Evolutionary conservation across 2,888 invertebrate genomes (phyloP).

Genomic region (Tetragnatha montana): DNA sequence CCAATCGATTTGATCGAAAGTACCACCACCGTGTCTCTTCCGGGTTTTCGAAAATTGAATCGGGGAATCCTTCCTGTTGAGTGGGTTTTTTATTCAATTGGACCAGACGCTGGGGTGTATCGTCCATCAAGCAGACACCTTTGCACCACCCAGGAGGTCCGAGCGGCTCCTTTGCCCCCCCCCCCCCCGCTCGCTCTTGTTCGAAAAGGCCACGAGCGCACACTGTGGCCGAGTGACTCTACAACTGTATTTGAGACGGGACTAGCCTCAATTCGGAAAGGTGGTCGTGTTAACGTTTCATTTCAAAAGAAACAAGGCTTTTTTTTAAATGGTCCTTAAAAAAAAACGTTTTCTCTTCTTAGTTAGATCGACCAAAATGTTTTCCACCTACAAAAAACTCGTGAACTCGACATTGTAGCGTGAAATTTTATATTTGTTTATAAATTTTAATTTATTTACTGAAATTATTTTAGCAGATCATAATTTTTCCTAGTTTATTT

Average conservation of each 20-base stretch:
- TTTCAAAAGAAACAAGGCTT: too few species aligned
- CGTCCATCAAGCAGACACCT: conserved; percentile 19
- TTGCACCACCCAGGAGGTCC: conserved; percentile 20
- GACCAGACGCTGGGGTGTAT: not conserved
- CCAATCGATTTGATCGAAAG: not conserved
- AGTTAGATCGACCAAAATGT: too few species aligned
- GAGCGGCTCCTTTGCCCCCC: conserved; percentile 17
- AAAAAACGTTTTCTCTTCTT: too few species aligned
- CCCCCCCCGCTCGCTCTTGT: conserved; percentile 1
- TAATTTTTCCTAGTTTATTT: too few species aligned
- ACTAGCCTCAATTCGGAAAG: too few species aligned
- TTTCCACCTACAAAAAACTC: too few species aligned
- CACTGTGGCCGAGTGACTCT: conserved; percentile 7
- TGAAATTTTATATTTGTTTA: too few species aligned
- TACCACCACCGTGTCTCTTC: not conserved
- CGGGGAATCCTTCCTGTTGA: conserved; percentile 12
- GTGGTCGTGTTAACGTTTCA: too few species aligned
- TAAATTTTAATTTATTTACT: too few species aligned
- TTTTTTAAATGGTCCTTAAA: too few species aligned
- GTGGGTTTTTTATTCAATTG: conserved; percentile 6
- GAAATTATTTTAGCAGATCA: too few species aligned
- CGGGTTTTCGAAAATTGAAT: conserved; percentile 1
- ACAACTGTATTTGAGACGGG: conserved; percentile 6
- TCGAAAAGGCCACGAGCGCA: not conserved
- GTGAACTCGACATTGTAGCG: too few species aligned